Evolutionary conservation across 2,888 invertebrate species (phyloP).

Genomic region (Lycophotia porphyrea): DNA sequence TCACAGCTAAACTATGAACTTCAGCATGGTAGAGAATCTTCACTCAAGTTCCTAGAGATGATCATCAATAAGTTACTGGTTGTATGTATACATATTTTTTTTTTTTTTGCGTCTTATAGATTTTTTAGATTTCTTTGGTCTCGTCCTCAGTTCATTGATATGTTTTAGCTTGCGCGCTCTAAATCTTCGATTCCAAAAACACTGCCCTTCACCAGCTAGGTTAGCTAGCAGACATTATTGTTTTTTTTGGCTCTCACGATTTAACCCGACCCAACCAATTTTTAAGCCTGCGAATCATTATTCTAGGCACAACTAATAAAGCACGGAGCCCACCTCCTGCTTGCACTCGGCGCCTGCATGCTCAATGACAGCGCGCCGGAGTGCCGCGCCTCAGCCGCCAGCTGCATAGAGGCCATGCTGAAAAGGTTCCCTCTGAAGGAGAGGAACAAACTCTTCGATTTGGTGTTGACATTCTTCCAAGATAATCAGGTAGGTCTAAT

Average conservation of each 20-base stretch:
- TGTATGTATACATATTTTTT: conserved; percentile 85
- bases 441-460: conserved; percentile 92
- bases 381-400: conserved; percentile 93
- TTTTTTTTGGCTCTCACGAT: background rate
- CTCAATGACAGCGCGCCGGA: conserved; percentile 95
- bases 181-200: background rate
- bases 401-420: conserved; percentile 93
- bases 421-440: conserved; percentile 89
- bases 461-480: conserved; percentile 92
- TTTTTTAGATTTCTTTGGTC: background rate
- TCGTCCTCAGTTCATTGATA: background rate
- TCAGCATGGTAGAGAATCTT: conserved; percentile 95
- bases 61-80: conserved; percentile 94
- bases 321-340: conserved; percentile 92
- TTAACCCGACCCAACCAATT: background rate
- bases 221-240: background rate
- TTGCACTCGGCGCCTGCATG: conserved; percentile 94
- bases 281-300: conserved; percentile 53
- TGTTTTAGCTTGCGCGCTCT: background rate
- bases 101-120: background rate
- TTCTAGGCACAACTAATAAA: conserved; percentile 90
- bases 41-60: conserved; percentile 95
- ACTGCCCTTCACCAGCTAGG: no score
- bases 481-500: conserved; percentile 82
- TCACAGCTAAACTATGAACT: conserved; percentile 95